Evolutionary conservation across 1,140 invertebrate species (phyloP), one percentile per base, ranked within the genome.

Genomic region (Bilobella aurantiaca): DNA sequence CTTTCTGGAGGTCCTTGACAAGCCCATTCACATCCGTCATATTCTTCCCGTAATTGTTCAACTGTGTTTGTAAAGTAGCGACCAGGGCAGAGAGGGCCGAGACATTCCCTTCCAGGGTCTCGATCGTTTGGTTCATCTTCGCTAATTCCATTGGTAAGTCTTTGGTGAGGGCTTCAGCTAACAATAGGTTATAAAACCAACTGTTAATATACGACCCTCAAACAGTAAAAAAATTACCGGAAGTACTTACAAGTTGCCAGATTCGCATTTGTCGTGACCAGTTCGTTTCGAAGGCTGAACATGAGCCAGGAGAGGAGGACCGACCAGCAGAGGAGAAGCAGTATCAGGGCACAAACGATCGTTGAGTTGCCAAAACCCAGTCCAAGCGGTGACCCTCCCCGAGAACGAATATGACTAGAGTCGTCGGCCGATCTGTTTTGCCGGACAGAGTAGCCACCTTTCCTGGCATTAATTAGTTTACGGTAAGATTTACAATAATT

Each of bases 141-240:
- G 12, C 21, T 5, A 53, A 23, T 53, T 53, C 49, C 49, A 53
- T 23, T 12, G 49, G 49, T 5, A 58, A 58, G 12, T 28, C 29
- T 27, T 58, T 58, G 29, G 57, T 58, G 2, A 58, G 21, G 28
- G 57, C 23, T 30, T 58, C 57, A 29, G 12, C 57, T 58, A 58
- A 23, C 18, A 29, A 12, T 3, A 58, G 25, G 21, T 58, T 29
- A 28, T 3, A 58, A 58, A 14, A 8, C 29, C 21, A 28, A 25
- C 12, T 29, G 12, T 16, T 23, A 53, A 53, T 18, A 16, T 53
- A 42, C 37, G n/a, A 42, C 12, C 49, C 23, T 23, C 12, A 53
- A 53, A 12, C 5, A 53, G 49, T 18, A 23, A 23, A 5, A 18
- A 12, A 23, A 53, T 5, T 53, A 16, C 8, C 18, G 8, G 34